A percentile compares a stretch with the other conserved stretches of the same genome.
Conservation (phyloP, 2,888 invertebrate genomes). For the Hoplodrina blanda region DNA sequence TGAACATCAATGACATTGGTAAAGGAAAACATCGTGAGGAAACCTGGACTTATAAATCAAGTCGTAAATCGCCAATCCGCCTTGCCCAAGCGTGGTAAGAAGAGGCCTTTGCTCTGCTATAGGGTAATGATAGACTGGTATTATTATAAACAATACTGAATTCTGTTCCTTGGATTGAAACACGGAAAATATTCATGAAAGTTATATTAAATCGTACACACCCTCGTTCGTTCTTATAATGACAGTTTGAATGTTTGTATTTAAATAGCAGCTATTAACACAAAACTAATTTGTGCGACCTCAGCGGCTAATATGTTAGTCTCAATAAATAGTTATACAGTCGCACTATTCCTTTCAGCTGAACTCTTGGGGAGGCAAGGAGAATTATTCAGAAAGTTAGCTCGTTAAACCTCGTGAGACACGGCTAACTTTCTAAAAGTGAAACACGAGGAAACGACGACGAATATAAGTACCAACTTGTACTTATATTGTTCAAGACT, state of each 20-base stretch:
- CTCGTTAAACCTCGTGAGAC: constrained; percentile 78
- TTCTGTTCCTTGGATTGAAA: neutral
- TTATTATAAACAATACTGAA: neutral
- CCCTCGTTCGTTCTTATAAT: constrained; percentile 12
- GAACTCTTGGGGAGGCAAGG: constrained; percentile 57
- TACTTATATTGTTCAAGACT: constrained; percentile 48
- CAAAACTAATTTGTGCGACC: constrained; percentile 38
- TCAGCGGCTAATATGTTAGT: constrained; percentile 60
- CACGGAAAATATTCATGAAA: neutral
- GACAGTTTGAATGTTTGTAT: constrained; percentile 29
- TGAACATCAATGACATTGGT: too few relatives aligned
- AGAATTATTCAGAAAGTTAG: constrained; percentile 78
- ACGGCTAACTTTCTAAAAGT: constrained; percentile 71
- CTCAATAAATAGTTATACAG: constrained; percentile 65
- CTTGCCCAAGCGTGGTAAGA: too few relatives aligned
- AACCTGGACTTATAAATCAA: too few relatives aligned
- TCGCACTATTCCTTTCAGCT: constrained; percentile 63
- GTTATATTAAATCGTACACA: neutral
- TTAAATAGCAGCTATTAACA: constrained; percentile 24
- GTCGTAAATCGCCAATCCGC: too few relatives aligned
- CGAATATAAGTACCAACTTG: constrained; percentile 26
- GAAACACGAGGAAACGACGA: constrained; percentile 54
- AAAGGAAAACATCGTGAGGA: too few relatives aligned
- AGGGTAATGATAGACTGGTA: neutral
- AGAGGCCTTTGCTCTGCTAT: too few relatives aligned